phyloP scores from a whole-genome alignment of 1,140 invertebrate genomes.

The Scaptomyza pallida region DNA sequence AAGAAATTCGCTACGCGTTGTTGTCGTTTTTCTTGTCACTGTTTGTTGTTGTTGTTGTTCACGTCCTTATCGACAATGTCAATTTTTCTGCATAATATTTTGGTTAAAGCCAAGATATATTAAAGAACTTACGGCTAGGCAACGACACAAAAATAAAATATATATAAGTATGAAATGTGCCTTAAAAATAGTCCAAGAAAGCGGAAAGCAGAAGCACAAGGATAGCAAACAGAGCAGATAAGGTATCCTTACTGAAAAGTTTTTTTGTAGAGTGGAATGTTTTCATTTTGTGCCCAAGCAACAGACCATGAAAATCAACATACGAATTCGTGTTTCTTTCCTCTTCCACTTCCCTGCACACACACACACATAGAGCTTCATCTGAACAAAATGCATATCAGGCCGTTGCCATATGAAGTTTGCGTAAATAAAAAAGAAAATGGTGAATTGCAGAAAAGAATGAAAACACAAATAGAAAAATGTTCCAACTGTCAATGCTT shows the following conservation, averaged over 20 bases:
- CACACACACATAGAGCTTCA: constrained; percentile 1
- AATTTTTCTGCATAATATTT: constrained; percentile 64
- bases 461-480: constrained; percentile 29
- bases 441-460: constrained; percentile 16
- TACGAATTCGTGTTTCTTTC: constrained; percentile 43
- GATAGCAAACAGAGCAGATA: constrained; percentile 52
- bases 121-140: constrained; percentile 20
- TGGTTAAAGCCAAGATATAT: constrained; percentile 28
- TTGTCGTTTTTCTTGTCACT: constrained; percentile 55
- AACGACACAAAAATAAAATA: constrained; percentile 6
- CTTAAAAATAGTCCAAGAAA: constrained; percentile 14
- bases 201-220: constrained; percentile 14
- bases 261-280: constrained; percentile 58
- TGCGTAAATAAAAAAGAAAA: constrained; percentile 36
- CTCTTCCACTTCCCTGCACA: constrained; percentile 5
- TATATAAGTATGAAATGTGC: too few species aligned
- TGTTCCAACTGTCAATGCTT: constrained; percentile 29
- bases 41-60: constrained; percentile 39
- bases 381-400: constrained; percentile 48
- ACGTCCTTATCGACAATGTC: constrained; percentile 51
- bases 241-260: constrained; percentile 58
- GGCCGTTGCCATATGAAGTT: constrained; percentile 48
- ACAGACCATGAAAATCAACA: constrained; percentile 77
- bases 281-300: constrained; percentile 78
- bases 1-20: constrained; percentile 60